Conservation (phyloP, 2,113 vertebrate species). For the Cynopterus brachyotis region DNA sequence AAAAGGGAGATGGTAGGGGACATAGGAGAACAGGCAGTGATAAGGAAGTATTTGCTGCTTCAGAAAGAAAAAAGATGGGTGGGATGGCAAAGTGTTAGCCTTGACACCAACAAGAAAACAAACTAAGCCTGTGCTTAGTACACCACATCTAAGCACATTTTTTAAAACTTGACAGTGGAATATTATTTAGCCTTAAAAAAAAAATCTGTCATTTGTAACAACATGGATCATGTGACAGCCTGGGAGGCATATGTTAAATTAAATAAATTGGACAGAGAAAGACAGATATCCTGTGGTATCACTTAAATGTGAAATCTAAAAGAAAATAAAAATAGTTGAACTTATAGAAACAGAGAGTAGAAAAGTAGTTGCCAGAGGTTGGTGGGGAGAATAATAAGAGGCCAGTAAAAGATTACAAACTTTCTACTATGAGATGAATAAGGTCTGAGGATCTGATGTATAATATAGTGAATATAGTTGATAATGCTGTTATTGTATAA, state of each 20-base stretch:
- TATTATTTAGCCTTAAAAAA: not conserved
- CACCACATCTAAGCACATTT: not conserved
- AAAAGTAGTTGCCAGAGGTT: not conserved
- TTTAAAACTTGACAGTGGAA: not conserved
- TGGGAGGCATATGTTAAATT: not conserved
- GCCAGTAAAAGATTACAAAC: not conserved
- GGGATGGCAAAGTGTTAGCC: fast-evolving
- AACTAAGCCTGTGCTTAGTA: not conserved
- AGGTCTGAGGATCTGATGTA: not conserved
- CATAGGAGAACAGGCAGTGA: fast-evolving
- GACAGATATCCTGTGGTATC: not conserved
- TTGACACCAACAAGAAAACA: not conserved
- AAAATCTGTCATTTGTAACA: not conserved
- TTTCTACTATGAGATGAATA: not conserved
- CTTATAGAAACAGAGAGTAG: not conserved
- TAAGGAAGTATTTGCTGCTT: not conserved
- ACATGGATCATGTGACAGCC: not conserved
- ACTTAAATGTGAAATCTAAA: not conserved
- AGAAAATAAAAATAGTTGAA: not conserved
- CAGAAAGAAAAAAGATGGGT: not conserved
- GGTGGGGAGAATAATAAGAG: too few species aligned
- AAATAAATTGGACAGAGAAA: not conserved
- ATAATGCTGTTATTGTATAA: not conserved
- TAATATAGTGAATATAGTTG: not conserved
- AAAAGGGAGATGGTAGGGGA: not conserved